A percentile compares a stretch with the other conserved stretches of the same genome.
phyloP scores from a whole-genome alignment of 2,888 invertebrate genomes.

The Erebia palarica region DNA sequence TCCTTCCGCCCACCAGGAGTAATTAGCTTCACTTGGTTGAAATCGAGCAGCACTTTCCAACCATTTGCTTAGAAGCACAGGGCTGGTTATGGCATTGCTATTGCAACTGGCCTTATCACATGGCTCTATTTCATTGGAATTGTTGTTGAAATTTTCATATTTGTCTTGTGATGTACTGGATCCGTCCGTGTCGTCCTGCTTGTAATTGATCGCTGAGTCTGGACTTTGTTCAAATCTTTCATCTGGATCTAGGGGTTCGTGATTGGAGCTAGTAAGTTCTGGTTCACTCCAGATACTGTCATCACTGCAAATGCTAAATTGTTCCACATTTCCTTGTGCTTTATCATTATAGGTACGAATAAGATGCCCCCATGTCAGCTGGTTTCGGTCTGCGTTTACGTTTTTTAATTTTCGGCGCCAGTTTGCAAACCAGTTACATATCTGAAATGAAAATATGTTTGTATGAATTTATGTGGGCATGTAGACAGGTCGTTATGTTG shows the following conservation, averaged over 20 bases:
- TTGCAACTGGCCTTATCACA: conserved; percentile 48
- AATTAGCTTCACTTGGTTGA: conserved; percentile 87
- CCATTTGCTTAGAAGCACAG: conserved; percentile 88
- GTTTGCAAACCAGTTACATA: conserved; percentile 92
- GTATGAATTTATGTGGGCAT: not conserved
- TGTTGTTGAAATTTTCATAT: conserved; percentile 65
- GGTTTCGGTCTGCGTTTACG: conserved; percentile 86
- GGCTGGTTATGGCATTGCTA: conserved; percentile 68
- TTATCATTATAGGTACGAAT: conserved; percentile 88
- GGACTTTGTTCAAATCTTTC: conserved; percentile 57
- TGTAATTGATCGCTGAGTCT: conserved; percentile 54
- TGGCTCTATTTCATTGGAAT: conserved; percentile 56
- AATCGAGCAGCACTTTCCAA: conserved; percentile 88
- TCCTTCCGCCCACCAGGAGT: conserved; percentile 84
- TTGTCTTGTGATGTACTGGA: conserved; percentile 57
- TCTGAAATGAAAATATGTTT: conserved; percentile 67
- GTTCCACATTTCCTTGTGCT: conserved; percentile 90
- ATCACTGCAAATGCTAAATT: conserved; percentile 89
- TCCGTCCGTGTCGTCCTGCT: conserved; percentile 60
- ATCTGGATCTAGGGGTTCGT: conserved; percentile 55
- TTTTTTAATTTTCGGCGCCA: conserved; percentile 91
- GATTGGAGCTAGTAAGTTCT: conserved; percentile 63
- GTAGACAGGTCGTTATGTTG: not conserved
- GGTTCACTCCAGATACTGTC: conserved; percentile 91
- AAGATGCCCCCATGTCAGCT: conserved; percentile 88